phyloP scores from a whole-genome alignment of 1,140 invertebrate species.

The Orius laevigatus region DNA sequence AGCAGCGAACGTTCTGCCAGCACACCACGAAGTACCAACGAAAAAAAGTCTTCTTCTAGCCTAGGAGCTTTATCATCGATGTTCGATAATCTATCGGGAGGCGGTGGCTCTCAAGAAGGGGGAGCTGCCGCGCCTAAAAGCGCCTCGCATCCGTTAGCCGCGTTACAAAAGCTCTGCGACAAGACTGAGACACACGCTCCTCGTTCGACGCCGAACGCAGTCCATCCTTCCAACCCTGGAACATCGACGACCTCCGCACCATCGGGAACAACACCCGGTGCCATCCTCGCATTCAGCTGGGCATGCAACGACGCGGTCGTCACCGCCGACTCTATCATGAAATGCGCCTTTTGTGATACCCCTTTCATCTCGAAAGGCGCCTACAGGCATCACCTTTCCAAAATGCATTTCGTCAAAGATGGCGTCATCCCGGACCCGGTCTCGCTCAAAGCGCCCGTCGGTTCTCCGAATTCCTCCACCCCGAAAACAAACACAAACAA shows the following conservation, averaged over 20 bases:
- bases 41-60: conserved; percentile 48
- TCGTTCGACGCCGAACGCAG: conserved; percentile 9
- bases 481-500: conserved; percentile 15
- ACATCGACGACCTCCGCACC: conserved; percentile 23
- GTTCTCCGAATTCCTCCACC: conserved; percentile 19
- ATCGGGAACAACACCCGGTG: conserved; percentile 46
- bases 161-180: conserved; percentile 85
- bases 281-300: conserved; percentile 82
- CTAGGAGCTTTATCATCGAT: conserved; percentile 74
- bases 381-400: conserved; percentile 88
- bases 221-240: conserved; percentile 15
- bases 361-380: conserved; percentile 92
- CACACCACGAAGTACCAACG: conserved; percentile 48
- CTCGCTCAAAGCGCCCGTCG: conserved; percentile 32
- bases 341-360: conserved; percentile 91
- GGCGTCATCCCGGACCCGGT: conserved; percentile 59
- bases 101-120: conserved; percentile 22
- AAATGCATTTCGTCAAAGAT: conserved; percentile 94
- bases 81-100: conserved; percentile 64
- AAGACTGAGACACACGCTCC: conserved; percentile 64
- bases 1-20: conserved; percentile 50
- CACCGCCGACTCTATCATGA: conserved; percentile 74
- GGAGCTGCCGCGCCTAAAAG: conserved; percentile 36
- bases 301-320: conserved; percentile 81
- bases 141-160: conserved; percentile 71